Conservation (phyloP, 2,113 vertebrate species). For the Eurypyga helias region DNA sequence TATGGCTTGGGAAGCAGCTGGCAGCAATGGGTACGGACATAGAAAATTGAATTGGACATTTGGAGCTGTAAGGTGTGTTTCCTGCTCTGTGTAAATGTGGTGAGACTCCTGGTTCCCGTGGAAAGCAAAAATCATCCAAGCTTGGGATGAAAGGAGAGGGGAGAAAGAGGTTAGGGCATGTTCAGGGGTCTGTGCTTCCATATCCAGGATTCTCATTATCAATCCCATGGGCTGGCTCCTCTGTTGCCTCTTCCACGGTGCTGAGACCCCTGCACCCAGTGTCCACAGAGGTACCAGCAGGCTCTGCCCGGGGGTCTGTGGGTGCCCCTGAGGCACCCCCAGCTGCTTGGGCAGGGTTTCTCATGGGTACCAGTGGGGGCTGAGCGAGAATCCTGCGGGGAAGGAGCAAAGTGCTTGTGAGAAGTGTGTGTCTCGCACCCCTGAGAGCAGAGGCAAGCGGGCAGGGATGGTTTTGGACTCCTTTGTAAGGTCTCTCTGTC, state of each 20-base stretch:
- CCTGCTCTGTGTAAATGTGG: neutral
- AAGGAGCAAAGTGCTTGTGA: fast-evolving
- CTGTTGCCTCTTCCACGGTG: neutral
- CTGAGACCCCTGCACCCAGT: too few species aligned
- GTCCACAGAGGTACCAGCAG: neutral
- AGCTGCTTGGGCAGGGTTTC: neutral
- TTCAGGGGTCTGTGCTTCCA: neutral
- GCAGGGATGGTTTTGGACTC: neutral
- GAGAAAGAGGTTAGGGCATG: neutral
- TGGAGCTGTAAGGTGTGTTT: neutral
- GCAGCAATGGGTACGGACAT: neutral
- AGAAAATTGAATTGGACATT: fast-evolving
- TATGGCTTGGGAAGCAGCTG: neutral
- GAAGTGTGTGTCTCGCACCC: fast-evolving
- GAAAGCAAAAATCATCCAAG: neutral
- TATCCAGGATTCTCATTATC: neutral
- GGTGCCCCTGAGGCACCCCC: neutral
- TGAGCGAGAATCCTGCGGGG: neutral
- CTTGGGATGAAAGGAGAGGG: neutral
- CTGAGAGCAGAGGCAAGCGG: neutral
- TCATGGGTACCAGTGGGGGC: fast-evolving
- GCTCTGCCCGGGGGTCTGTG: neutral
- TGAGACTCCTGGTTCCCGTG: neutral
- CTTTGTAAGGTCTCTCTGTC: neutral
- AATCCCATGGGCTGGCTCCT: neutral